phyloP scores from a whole-genome alignment of 2,797 vertebrate genomes.

The Paguma larvata region DNA sequence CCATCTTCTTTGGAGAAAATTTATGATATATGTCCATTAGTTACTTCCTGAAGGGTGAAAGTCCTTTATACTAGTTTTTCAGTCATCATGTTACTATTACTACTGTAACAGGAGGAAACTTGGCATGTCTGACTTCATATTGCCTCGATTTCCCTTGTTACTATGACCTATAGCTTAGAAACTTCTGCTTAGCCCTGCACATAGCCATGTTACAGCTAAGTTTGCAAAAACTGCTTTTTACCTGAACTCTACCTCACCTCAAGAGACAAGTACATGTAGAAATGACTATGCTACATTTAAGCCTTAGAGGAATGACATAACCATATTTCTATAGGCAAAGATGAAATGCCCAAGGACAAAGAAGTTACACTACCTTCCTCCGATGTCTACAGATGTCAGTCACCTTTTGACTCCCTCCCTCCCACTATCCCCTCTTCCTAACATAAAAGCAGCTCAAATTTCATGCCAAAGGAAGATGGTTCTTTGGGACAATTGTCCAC shows the following conservation, averaged over 20 bases:
- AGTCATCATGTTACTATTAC: background rate
- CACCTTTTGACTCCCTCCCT: background rate
- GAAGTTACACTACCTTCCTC: background rate
- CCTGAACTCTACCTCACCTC: background rate
- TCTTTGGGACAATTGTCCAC: background rate
- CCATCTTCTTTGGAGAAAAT: background rate
- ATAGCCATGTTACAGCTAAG: background rate
- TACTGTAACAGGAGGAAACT: background rate
- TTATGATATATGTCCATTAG: background rate
- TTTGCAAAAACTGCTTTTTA: background rate
- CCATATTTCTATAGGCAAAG: background rate
- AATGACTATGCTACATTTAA: background rate
- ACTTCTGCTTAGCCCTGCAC: background rate
- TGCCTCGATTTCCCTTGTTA: background rate
- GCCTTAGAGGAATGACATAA: background rate
- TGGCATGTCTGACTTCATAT: background rate
- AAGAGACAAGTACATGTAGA: background rate
- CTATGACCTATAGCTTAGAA: background rate
- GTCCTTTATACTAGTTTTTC: background rate
- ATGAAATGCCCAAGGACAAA: background rate
- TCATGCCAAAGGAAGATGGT: background rate
- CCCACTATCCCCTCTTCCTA: background rate
- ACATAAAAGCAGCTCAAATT: background rate
- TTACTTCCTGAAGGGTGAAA: slow-evolving; percentile 38
- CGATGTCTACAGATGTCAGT: background rate